Conservation (phyloP, 2,888 invertebrate genomes). For the Neocrepidodera transversa region DNA sequence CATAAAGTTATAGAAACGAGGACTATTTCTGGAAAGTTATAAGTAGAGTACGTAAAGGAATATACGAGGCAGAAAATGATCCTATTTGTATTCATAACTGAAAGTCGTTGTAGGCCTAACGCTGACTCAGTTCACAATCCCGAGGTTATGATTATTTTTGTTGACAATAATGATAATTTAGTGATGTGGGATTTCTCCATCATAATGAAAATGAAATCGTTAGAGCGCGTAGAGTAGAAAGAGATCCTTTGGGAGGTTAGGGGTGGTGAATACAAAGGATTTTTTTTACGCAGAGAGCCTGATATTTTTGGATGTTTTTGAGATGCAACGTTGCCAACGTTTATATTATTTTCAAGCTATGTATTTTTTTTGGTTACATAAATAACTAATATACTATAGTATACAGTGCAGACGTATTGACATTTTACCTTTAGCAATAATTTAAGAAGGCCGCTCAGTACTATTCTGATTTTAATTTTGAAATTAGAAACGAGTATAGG, state of each 20-base stretch:
- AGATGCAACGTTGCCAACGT: too few relatives aligned
- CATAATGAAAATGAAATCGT: not conserved
- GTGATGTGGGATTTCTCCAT: not conserved
- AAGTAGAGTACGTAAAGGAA: conserved; percentile 3
- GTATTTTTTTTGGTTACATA: too few relatives aligned
- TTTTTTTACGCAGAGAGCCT: too few relatives aligned
- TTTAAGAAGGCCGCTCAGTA: too few relatives aligned
- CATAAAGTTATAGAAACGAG: not conserved
- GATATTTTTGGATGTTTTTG: too few relatives aligned
- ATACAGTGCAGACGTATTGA: too few relatives aligned
- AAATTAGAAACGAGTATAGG: too few relatives aligned
- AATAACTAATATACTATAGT: too few relatives aligned
- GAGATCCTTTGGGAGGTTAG: not conserved
- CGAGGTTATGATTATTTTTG: conserved; percentile 8
- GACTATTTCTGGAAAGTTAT: not conserved
- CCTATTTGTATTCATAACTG: conserved; percentile 24
- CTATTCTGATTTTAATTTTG: too few relatives aligned
- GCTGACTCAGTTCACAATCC: not conserved
- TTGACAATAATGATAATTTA: conserved; percentile 11
- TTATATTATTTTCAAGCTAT: too few relatives aligned
- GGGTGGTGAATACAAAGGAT: too few relatives aligned
- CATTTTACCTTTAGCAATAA: too few relatives aligned
- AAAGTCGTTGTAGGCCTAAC: not conserved
- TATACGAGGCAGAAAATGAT: conserved; percentile 18
- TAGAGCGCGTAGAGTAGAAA: not conserved